Conservation (phyloP, 2,113 vertebrate genomes). For the Nothobranchius kuhntae region DNA sequence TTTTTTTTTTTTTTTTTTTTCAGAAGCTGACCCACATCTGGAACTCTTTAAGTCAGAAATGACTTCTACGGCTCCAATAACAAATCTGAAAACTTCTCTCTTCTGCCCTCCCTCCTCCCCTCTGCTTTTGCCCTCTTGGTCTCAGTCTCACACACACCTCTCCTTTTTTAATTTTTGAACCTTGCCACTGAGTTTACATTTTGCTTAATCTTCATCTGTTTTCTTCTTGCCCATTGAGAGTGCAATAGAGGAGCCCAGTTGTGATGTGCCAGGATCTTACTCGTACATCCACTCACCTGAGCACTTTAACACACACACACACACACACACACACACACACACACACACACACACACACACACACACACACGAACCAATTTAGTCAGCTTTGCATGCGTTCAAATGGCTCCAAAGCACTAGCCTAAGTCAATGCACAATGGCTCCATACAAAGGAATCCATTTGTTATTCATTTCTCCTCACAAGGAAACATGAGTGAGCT, state of each 20-base stretch:
- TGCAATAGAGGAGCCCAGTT: constrained; percentile 64
- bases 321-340: background rate
- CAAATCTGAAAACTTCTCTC: constrained; percentile 65
- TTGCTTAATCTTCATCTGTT: constrained; percentile 69
- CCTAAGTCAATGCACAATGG: constrained; percentile 29
- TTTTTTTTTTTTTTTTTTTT: too few relatives aligned
- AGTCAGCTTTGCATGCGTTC: constrained; percentile 48
- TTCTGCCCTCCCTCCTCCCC: constrained; percentile 22
- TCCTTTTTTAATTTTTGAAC: background rate
- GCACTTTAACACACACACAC: constrained; percentile 19
- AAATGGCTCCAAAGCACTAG: constrained; percentile 47
- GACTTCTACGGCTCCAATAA: constrained; percentile 81
- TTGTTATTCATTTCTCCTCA: constrained; percentile 57
- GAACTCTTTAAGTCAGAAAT: constrained; percentile 81
- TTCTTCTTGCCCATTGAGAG: constrained; percentile 60
- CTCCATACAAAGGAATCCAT: constrained; percentile 42
- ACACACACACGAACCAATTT: constrained; percentile 38
- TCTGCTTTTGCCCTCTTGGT: constrained; percentile 35
- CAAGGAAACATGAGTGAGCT: constrained; percentile 42
- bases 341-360: too few relatives aligned
- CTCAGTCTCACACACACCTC: constrained; percentile 21
- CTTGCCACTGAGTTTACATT: constrained; percentile 47
- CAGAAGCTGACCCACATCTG: constrained; percentile 77
- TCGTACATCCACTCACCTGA: constrained; percentile 34
- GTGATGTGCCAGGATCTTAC: constrained; percentile 69